These are phyloP conservation scores for Antennarius maculatus DNA, from an alignment of 2,797 vertebrate genomes.

Conservation along the genomic window DNA sequence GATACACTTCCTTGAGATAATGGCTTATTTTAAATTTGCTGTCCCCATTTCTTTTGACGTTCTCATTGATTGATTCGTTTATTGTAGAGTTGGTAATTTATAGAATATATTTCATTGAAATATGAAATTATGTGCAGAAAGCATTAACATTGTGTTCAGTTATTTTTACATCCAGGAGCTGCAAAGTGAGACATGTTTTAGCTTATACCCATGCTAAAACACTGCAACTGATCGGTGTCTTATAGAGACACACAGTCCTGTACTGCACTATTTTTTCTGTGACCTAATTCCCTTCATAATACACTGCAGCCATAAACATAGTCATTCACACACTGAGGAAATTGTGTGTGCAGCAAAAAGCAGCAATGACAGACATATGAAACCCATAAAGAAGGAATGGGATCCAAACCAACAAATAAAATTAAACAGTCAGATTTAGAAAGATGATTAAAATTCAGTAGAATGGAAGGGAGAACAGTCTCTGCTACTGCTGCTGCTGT, in stretches of 20 bases:
- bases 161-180: not conserved
- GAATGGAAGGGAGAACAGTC: not conserved
- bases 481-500: conserved; percentile 5
- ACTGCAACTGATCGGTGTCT: conserved; percentile 28
- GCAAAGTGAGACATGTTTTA: conserved; percentile 10
- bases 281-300: conserved; percentile 71
- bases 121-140: not conserved
- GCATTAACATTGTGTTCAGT: not conserved
- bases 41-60: not conserved
- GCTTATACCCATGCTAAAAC: conserved; percentile 19
- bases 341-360: not conserved
- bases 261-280: conserved; percentile 60
- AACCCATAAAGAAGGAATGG: not conserved
- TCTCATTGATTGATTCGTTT: not conserved
- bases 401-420: not conserved
- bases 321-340: conserved; percentile 15
- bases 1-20: too few relatives aligned
- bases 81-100: not conserved
- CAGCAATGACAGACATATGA: not conserved
- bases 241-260: conserved; percentile 29
- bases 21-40: not conserved
- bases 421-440: not conserved
- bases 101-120: not conserved
- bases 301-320: conserved; percentile 22
- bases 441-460: conserved; percentile 4